Conservation (phyloP, 2,113 vertebrate species). For the Sylvilagus bachmani region DNA sequence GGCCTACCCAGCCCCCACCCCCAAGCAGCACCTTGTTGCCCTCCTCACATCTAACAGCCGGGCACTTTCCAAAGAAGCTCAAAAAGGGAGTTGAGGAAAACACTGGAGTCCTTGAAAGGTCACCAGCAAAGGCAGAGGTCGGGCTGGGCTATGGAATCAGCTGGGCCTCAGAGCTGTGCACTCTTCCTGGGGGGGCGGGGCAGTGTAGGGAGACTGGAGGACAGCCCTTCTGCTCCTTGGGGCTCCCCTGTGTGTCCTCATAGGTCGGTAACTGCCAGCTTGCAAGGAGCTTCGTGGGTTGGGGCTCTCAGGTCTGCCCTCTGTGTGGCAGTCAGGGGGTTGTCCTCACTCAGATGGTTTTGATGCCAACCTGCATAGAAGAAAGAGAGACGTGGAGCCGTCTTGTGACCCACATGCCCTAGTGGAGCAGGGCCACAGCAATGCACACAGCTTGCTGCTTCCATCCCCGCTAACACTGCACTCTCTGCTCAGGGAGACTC, state of each 20-base stretch:
- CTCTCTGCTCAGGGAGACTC: slow-evolving; percentile 77
- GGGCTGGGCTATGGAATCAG: neutral
- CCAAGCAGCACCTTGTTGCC: neutral
- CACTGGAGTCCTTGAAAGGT: neutral
- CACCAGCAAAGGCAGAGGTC: neutral
- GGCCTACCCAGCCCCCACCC: too few relatives aligned
- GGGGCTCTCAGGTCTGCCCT: neutral
- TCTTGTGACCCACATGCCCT: neutral
- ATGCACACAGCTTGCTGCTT: neutral
- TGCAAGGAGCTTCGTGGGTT: neutral
- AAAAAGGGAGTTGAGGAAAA: neutral
- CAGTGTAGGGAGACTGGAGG: neutral
- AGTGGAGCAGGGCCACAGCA: too few relatives aligned
- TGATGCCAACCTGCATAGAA: too few relatives aligned
- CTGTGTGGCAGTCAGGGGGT: too few relatives aligned
- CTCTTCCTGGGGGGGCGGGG: neutral
- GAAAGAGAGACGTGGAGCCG: neutral
- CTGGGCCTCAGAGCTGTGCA: neutral
- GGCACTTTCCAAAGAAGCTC: neutral
- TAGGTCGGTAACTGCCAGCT: neutral
- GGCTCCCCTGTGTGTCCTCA: neutral
- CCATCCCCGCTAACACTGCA: neutral
- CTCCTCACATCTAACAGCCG: neutral
- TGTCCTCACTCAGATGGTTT: too few relatives aligned
- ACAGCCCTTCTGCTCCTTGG: too few relatives aligned